Base-by-base conservation (phyloP, 2,113 vertebrate genomes). In the Apeltes quadracus region DNA sequence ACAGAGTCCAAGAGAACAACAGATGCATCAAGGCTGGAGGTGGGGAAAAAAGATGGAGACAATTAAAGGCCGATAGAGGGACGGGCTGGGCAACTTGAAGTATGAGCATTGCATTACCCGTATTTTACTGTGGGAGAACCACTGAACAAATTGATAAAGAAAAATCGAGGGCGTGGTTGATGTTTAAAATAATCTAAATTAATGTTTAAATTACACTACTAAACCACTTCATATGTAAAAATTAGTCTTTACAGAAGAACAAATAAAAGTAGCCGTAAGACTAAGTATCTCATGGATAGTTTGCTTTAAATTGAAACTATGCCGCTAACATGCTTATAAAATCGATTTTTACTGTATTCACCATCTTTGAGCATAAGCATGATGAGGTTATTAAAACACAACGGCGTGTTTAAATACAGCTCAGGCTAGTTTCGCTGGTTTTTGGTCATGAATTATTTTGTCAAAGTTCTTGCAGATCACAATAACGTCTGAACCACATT, bases 71-170 rank as follows among this genome's bases (percentile, higher is more conserved):
- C 43, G 57, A 74, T 39, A 36, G 36, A 50, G 27, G 16, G 15
- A 41, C 51, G 25, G 20, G 39, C 34, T 56, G 43, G 46, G 14
- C 20, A 58, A 55, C 32, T 53, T 34, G 69, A 38, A 78, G 78
- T 32, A 65, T 61, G 70, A 46, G 36, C 50, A 27, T 43, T 48
- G 62, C 18, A 7, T 82, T 80, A 48, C 53, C 48, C 5, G 3
- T 63, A 6, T 79, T 54, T 72, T 57, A 53, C 55, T 53, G 61
- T 32, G 32, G 50, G 59, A 34, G 56, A 74, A 25, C 11, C 22
- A 32, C 27, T 87, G 53, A 89, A 91, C 88, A 77, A n/a, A 87
- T 77, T 82, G 71, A 86, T 87, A 25, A 71, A 65, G 63, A 75
- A 82, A 81, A 63, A 46, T 16, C 75, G 23, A 71, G 22, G 22